phyloP scores from a whole-genome alignment of 1,140 invertebrate genomes.

The Drosophila sproati region DNA sequence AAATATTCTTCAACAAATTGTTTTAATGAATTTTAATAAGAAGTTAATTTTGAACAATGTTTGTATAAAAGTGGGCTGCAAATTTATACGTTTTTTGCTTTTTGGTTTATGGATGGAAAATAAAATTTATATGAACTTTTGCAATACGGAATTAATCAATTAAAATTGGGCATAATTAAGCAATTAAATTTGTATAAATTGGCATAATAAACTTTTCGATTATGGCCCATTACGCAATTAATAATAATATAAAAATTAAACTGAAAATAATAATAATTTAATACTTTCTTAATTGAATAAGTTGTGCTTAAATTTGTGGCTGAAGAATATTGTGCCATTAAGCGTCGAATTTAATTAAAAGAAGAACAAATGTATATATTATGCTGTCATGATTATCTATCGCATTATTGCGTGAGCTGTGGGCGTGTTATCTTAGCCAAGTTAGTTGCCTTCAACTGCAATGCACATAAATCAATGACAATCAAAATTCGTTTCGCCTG shows the following conservation, averaged over 20 bases:
- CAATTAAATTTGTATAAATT: background rate
- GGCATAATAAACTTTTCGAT: background rate
- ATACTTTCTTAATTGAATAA: too few species aligned
- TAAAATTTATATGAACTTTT: background rate
- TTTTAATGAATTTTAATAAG: too few species aligned
- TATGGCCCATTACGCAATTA: background rate
- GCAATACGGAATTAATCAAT: background rate
- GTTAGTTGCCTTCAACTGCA: constrained; percentile 53
- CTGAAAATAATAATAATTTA: too few species aligned
- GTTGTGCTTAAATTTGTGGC: too few species aligned
- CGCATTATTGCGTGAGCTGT: constrained; percentile 54
- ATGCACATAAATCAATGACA: constrained; percentile 79
- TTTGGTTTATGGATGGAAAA: background rate
- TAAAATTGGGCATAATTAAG: background rate
- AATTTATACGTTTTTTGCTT: background rate
- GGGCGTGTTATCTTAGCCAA: constrained; percentile 35
- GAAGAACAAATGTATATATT: constrained; percentile 14
- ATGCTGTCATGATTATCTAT: constrained; percentile 68
- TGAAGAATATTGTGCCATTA: too few species aligned
- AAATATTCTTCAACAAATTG: background rate
- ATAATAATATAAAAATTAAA: too few species aligned
- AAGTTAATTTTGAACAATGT: too few species aligned
- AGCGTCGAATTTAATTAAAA: too few species aligned
- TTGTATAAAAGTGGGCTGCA: too few species aligned
- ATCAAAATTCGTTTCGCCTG: constrained; percentile 80